A percentile compares a stretch with the other conserved stretches of the same genome.
These are phyloP conservation scores for Calliopsis andreniformis DNA, from an alignment of 1,140 invertebrate species.

Conservation along the genomic window DNA sequence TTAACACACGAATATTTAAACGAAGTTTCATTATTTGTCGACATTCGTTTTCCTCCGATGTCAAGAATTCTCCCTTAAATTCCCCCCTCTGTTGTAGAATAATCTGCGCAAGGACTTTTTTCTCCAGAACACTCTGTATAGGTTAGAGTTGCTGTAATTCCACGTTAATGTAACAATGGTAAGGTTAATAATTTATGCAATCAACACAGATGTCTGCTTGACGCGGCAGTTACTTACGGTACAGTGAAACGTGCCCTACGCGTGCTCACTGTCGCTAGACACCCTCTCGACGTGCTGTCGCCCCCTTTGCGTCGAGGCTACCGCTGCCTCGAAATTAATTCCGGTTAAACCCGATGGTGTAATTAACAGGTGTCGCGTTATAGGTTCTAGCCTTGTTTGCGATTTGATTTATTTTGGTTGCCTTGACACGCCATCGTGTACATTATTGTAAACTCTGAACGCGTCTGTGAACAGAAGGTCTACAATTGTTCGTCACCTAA, in stretches of 20 bases:
- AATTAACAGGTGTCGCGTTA: constrained; percentile 37
- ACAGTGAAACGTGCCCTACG: constrained; percentile 18
- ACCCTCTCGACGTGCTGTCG: neutral
- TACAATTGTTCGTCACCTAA: neutral
- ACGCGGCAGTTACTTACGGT: constrained; percentile 48
- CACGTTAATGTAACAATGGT: neutral
- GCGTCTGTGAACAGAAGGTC: neutral
- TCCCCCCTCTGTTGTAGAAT: no score
- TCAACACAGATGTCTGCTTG: constrained; percentile 55
- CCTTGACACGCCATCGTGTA: neutral
- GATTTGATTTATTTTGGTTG: constrained; percentile 32
- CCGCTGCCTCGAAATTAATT: constrained; percentile 44
- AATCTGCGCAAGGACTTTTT: no score
- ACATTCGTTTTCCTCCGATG: no score
- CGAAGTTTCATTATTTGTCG: no score
- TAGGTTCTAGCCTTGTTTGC: constrained; percentile 14
- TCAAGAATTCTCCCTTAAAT: no score
- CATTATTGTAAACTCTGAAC: neutral
- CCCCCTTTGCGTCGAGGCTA: neutral
- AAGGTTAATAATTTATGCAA: constrained; percentile 63
- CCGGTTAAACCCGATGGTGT: constrained; percentile 36
- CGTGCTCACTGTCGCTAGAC: constrained; percentile 18
- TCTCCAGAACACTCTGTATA: neutral
- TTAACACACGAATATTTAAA: no score
- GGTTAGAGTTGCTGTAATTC: neutral